Conservation (phyloP, 2,888 invertebrate species). For the Hyalella azteca region DNA sequence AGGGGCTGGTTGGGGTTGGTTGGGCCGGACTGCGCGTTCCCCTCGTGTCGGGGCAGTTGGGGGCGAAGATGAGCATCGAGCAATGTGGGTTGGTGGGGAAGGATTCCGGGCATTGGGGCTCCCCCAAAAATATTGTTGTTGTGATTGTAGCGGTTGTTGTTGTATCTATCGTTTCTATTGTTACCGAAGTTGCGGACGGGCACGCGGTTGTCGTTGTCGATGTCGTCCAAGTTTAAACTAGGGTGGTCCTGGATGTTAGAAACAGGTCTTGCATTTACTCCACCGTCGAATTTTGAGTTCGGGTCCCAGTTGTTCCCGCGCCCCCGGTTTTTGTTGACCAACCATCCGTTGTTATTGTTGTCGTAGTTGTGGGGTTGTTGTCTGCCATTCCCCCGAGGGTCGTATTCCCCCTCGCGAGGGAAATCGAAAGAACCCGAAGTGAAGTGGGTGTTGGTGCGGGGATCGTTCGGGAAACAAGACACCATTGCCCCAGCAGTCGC, state of each 20-base stretch:
- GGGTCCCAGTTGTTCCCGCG: not conserved
- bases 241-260: too few relatives aligned
- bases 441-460: not conserved
- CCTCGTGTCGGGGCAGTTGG: not conserved
- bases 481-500: too few relatives aligned
- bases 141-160: not conserved
- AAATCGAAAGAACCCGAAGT: not conserved
- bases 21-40: too few relatives aligned
- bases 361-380: not conserved
- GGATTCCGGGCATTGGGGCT: not conserved
- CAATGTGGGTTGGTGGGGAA: not conserved
- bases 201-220: not conserved
- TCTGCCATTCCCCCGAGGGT: not conserved
- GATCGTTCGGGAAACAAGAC: not conserved
- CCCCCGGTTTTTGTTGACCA: not conserved
- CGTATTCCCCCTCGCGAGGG: too few relatives aligned
- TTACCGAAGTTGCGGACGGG: not conserved
- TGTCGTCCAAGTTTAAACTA: not conserved
- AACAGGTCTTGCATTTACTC: too few relatives aligned
- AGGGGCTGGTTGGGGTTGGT: not conserved
- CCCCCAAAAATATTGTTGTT: not conserved
- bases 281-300: not conserved
- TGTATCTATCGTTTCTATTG: not conserved
- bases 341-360: not conserved
- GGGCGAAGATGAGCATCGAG: not conserved